A percentile compares a stretch with the other conserved stretches of the same genome.
Conservation (phyloP, 2,797 vertebrate genomes). For the Pachyuromys duprasi region DNA sequence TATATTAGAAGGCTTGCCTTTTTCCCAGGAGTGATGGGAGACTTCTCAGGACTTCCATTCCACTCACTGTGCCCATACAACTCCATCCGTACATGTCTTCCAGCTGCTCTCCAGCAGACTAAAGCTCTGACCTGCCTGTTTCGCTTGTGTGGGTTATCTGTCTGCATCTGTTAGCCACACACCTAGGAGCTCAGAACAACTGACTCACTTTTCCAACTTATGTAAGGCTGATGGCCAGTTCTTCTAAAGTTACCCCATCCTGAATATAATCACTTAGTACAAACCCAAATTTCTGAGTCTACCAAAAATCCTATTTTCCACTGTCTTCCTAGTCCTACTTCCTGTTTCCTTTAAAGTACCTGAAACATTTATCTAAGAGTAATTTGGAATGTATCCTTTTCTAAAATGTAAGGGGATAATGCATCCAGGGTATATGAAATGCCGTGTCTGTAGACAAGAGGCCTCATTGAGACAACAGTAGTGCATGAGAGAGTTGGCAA, state of each 20-base stretch:
- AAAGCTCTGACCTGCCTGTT: accelerated
- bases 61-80: accelerated
- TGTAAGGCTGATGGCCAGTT: accelerated
- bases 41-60: neutral
- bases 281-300: neutral
- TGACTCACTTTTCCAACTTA: accelerated
- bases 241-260: neutral
- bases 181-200: accelerated
- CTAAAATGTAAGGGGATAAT: accelerated
- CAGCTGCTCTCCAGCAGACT: accelerated
- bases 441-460: neutral
- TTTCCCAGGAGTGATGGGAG: neutral
- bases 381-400: neutral
- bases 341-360: neutral
- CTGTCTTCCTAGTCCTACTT: neutral
- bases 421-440: neutral
- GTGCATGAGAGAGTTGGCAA: neutral
- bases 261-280: neutral
- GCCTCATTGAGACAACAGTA: neutral
- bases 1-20: neutral
- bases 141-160: accelerated
- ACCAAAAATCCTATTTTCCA: neutral
- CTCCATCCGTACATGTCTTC: accelerated
- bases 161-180: accelerated
- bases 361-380: neutral